Evolutionary conservation across 1,140 invertebrate genomes (phyloP).

Genomic region (Temnothorax nylanderi): DNA sequence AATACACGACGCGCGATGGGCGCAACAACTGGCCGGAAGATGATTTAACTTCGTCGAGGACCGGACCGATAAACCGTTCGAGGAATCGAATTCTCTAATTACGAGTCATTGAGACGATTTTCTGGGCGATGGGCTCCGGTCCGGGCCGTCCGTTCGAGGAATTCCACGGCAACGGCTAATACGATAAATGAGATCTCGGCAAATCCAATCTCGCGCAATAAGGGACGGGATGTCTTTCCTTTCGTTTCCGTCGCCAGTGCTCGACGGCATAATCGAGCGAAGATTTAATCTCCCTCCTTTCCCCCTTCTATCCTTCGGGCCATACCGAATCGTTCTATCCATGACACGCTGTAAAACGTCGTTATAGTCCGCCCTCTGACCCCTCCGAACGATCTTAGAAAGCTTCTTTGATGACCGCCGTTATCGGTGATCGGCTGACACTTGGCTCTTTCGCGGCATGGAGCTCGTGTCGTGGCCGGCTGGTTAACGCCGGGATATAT

Average conservation of each 20-base stretch:
- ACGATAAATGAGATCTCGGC: slow-evolving; percentile 41
- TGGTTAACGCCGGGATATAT: slow-evolving; percentile 55
- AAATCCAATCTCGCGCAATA: slow-evolving; percentile 45
- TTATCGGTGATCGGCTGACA: slow-evolving; percentile 68
- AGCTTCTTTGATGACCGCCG: slow-evolving; percentile 62
- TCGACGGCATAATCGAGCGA: slow-evolving; percentile 41
- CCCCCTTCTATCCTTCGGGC: too few species aligned
- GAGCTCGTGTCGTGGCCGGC: slow-evolving; percentile 29
- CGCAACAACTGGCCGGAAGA: slow-evolving; percentile 14
- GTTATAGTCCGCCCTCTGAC: slow-evolving; percentile 49
- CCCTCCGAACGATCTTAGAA: slow-evolving; percentile 62
- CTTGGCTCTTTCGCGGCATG: slow-evolving; percentile 50
- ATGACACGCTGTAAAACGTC: slow-evolving; percentile 67
- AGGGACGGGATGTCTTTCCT: slow-evolving; percentile 31
- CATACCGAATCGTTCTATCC: slow-evolving; percentile 52
- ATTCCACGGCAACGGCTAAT: slow-evolving; percentile 27
- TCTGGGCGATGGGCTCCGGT: neutral
- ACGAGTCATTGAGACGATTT: slow-evolving; percentile 43
- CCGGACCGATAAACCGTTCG: slow-evolving; percentile 5
- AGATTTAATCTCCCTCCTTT: slow-evolving; percentile 30
- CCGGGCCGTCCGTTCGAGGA: slow-evolving; percentile 26
- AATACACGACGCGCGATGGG: slow-evolving; percentile 7
- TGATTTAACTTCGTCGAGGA: slow-evolving; percentile 8
- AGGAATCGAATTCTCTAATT: slow-evolving; percentile 51
- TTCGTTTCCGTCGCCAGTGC: slow-evolving; percentile 30